Conservation (phyloP, 2,113 vertebrate genomes). For the Holacanthus passer region DNA sequence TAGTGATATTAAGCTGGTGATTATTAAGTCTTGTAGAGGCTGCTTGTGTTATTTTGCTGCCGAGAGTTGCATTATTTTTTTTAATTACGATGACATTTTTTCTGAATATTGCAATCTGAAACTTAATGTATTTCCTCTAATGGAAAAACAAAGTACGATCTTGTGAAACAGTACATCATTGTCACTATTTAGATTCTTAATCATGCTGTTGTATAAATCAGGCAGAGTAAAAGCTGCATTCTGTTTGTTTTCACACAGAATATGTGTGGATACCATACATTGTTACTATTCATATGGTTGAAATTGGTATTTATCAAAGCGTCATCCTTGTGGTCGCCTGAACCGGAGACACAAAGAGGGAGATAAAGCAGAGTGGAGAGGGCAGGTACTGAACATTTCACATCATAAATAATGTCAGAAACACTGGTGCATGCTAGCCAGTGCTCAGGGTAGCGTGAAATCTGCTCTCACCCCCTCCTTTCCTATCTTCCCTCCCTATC, state of each 20-base stretch:
- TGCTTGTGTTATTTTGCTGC: conserved; percentile 14
- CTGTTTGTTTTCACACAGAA: neutral
- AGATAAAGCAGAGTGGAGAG: conserved; percentile 42
- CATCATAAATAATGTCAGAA: conserved; percentile 83
- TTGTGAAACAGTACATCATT: neutral
- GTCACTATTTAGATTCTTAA: neutral
- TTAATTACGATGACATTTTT: neutral
- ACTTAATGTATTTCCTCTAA: conserved; percentile 2
- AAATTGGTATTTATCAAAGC: conserved; percentile 21
- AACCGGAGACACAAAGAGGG: conserved; percentile 41
- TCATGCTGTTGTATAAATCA: neutral
- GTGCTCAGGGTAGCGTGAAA: conserved; percentile 80
- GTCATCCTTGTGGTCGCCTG: neutral
- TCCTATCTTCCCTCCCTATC: conserved; percentile 64
- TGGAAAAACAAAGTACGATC: neutral
- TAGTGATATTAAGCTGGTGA: conserved; percentile 32
- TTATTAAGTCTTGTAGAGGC: conserved; percentile 10
- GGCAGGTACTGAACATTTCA: conserved; percentile 63
- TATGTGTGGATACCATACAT: neutral
- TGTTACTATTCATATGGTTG: neutral
- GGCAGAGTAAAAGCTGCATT: neutral
- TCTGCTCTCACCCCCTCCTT: conserved; percentile 71
- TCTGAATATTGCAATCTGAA: neutral
- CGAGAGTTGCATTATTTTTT: neutral
- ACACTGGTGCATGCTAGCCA: conserved; percentile 73